These are phyloP conservation scores for Prionailurus viverrinus DNA, from an alignment of 2,113 vertebrate genomes.

Conservation along the genomic window DNA sequence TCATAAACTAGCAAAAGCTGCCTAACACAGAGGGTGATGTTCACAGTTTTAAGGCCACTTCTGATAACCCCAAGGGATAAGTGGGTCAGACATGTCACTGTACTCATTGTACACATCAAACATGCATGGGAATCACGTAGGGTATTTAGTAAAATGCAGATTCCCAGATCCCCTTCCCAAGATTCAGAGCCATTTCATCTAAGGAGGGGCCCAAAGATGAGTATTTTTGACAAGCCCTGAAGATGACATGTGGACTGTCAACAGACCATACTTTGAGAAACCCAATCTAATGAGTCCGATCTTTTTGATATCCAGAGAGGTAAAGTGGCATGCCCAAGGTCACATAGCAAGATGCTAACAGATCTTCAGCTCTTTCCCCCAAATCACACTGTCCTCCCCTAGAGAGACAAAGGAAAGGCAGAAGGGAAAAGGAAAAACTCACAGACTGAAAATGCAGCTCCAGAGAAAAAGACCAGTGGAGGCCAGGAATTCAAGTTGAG, in stretches of 20 bases:
- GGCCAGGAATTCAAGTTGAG: neutral
- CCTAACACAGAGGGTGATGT: neutral
- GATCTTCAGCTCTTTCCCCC: neutral
- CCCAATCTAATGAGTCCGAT: neutral
- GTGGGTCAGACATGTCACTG: neutral
- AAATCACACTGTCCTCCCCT: neutral
- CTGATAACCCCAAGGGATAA: neutral
- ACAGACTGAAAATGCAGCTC: neutral
- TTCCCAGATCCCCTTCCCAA: neutral
- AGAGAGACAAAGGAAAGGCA: neutral
- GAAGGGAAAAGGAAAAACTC: neutral
- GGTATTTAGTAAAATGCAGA: neutral
- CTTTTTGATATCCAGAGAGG: slow-evolving; percentile 23
- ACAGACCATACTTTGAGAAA: neutral
- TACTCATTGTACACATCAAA: neutral
- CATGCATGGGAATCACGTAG: neutral
- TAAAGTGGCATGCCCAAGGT: neutral
- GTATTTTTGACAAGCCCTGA: neutral
- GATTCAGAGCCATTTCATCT: neutral
- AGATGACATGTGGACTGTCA: neutral
- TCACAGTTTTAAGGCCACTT: neutral
- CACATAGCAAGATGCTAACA: slow-evolving; percentile 9
- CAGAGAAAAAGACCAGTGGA: neutral
- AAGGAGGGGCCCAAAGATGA: neutral
- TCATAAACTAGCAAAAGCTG: neutral